Conservation (phyloP, 1,140 invertebrate genomes). For the Zelostemma sp. region DNA sequence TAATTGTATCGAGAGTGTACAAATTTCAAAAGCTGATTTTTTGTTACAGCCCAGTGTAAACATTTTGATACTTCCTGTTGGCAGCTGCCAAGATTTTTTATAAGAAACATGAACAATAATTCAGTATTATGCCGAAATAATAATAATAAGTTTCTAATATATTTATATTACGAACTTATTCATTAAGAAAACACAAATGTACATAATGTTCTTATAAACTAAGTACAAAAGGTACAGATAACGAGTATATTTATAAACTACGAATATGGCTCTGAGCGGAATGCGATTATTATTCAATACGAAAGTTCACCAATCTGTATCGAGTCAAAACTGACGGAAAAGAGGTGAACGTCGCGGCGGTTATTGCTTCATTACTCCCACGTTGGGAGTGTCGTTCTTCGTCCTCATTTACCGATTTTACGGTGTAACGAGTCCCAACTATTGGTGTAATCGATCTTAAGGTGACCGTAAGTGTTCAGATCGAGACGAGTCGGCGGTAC, state of each 20-base stretch:
- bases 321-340: not conserved
- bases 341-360: slow-evolving; percentile 1
- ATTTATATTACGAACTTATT: slow-evolving; percentile 1
- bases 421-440: slow-evolving; percentile 79
- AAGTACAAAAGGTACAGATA: not conserved
- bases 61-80: too few relatives aligned
- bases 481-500: slow-evolving; percentile 68
- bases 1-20: too few relatives aligned
- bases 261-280: too few relatives aligned
- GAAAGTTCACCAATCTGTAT: not conserved
- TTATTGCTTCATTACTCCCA: slow-evolving; percentile 34
- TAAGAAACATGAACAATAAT: not conserved
- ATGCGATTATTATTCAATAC: slow-evolving; percentile 13
- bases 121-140: too few relatives aligned
- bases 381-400: slow-evolving; percentile 31
- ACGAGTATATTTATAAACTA: slow-evolving; percentile 20
- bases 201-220: not conserved
- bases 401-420: slow-evolving; percentile 72
- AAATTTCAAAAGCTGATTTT: not conserved
- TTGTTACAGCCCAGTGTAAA: not conserved
- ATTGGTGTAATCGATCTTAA: slow-evolving; percentile 81
- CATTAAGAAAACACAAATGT: not conserved
- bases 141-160: too few relatives aligned
- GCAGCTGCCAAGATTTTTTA: too few relatives aligned
- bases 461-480: slow-evolving; percentile 77